Evolutionary conservation across 1,140 invertebrate species (phyloP).

Genomic region (Hestina assimilis): DNA sequence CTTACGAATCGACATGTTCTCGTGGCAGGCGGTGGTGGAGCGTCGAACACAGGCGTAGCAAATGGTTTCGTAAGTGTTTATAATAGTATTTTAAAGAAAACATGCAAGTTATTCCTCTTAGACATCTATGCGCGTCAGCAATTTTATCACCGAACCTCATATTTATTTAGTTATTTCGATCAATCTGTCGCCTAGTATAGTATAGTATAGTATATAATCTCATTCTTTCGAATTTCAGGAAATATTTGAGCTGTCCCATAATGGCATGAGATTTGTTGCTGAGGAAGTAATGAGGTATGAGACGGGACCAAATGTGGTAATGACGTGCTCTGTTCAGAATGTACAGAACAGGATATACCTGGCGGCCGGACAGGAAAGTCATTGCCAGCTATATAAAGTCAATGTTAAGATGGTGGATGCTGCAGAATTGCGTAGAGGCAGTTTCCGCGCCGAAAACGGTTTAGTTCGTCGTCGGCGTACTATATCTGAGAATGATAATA

Average conservation of each 20-base stretch:
- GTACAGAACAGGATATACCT: conserved; percentile 82
- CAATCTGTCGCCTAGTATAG: background rate
- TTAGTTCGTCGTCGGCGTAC: conserved; percentile 64
- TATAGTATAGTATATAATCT: no score
- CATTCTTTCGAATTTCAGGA: conserved; percentile 82
- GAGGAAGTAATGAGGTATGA: conserved; percentile 93
- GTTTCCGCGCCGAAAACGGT: conserved; percentile 73
- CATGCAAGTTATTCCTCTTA: conserved; percentile 23
- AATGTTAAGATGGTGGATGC: conserved; percentile 83
- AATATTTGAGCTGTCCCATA: conserved; percentile 93
- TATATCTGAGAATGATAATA: conserved; percentile 69
- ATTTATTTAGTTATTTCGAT: conserved; percentile 7
- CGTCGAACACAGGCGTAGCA: conserved; percentile 95
- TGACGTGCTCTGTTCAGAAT: conserved; percentile 89
- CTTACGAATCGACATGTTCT: conserved; percentile 95
- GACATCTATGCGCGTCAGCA: conserved; percentile 48
- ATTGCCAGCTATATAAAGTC: conserved; percentile 93
- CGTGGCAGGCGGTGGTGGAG: conserved; percentile 96
- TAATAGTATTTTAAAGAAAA: conserved; percentile 22
- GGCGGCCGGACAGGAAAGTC: conserved; percentile 94
- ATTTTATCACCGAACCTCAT: conserved; percentile 17
- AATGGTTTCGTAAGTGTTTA: conserved; percentile 93
- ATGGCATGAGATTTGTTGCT: conserved; percentile 88
- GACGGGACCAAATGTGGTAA: conserved; percentile 92
- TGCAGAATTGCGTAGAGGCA: conserved; percentile 68